A percentile compares a stretch with the other conserved stretches of the same genome.
These are phyloP conservation scores for Myoxocephalus aenaeus DNA, from an alignment of 2,797 vertebrate genomes.

Conservation along the genomic window DNA sequence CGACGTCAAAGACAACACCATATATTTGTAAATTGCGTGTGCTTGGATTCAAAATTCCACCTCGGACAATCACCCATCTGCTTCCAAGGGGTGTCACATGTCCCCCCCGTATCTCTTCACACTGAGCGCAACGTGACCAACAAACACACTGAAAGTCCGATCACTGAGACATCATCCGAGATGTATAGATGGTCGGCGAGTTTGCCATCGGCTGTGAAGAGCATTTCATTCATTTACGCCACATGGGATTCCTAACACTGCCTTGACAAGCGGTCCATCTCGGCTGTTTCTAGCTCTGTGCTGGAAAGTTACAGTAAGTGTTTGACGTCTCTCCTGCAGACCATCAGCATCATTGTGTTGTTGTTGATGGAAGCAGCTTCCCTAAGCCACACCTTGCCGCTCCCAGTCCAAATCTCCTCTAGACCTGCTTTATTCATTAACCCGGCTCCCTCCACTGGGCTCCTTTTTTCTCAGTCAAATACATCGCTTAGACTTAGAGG, in stretches of 20 bases:
- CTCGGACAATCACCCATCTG: background rate
- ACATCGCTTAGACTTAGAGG: conserved; percentile 49
- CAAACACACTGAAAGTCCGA: background rate
- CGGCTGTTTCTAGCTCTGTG: background rate
- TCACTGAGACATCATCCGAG: background rate
- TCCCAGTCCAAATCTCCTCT: conserved; percentile 43
- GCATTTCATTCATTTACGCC: background rate
- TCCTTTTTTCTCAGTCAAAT: conserved; percentile 54
- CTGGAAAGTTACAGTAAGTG: background rate
- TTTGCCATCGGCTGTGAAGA: background rate
- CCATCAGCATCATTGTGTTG: conserved; percentile 12
- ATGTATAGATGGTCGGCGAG: background rate
- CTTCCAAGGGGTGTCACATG: background rate
- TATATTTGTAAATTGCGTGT: background rate
- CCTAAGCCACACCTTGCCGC: conserved; percentile 57
- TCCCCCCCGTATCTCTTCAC: background rate
- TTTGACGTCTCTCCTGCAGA: conserved; percentile 20
- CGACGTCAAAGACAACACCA: background rate
- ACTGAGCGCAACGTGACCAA: background rate
- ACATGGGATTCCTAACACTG: background rate
- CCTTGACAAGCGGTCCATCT: background rate
- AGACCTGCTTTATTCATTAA: conserved; percentile 73
- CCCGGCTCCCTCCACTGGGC: conserved; percentile 41
- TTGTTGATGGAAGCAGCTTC: background rate
- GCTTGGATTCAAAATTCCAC: background rate